Evolutionary conservation across 2,888 invertebrate species (phyloP).

Genomic region (Hylaea fasciaria): DNA sequence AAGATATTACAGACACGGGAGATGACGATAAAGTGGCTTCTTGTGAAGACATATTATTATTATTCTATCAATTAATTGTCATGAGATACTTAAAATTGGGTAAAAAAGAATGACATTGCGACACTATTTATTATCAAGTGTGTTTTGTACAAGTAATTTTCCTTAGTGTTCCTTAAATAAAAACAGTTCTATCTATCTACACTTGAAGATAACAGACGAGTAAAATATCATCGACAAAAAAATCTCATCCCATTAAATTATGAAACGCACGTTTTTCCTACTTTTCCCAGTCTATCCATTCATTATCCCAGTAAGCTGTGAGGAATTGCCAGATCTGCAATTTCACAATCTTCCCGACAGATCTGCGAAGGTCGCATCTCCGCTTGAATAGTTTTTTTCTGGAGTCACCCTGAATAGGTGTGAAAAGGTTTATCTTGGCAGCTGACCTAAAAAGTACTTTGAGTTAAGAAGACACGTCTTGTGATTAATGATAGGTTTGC

Average conservation of each 20-base stretch:
- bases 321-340: slow-evolving; percentile 37
- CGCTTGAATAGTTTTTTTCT: slow-evolving; percentile 43
- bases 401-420: slow-evolving; percentile 52
- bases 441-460: slow-evolving; percentile 56
- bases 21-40: too few species aligned
- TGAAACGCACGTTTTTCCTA: slow-evolving; percentile 29
- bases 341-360: slow-evolving; percentile 33
- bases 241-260: slow-evolving; percentile 31
- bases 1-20: too few species aligned
- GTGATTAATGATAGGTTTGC: slow-evolving; percentile 55
- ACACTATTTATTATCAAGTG: too few species aligned
- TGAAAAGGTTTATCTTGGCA: slow-evolving; percentile 59
- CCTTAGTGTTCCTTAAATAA: too few species aligned
- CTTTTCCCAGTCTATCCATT: slow-evolving; percentile 18
- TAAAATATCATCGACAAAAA: not conserved
- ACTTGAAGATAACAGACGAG: too few species aligned
- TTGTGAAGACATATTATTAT: too few species aligned
- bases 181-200: too few species aligned
- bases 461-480: slow-evolving; percentile 51
- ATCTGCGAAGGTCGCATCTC: slow-evolving; percentile 28
- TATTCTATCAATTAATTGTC: too few species aligned
- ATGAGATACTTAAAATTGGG: too few species aligned
- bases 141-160: too few species aligned
- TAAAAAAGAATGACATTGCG: too few species aligned
- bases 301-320: slow-evolving; percentile 29